Evolutionary conservation across 2,113 vertebrate genomes (phyloP).

Genomic region (Trogon surrucura): DNA sequence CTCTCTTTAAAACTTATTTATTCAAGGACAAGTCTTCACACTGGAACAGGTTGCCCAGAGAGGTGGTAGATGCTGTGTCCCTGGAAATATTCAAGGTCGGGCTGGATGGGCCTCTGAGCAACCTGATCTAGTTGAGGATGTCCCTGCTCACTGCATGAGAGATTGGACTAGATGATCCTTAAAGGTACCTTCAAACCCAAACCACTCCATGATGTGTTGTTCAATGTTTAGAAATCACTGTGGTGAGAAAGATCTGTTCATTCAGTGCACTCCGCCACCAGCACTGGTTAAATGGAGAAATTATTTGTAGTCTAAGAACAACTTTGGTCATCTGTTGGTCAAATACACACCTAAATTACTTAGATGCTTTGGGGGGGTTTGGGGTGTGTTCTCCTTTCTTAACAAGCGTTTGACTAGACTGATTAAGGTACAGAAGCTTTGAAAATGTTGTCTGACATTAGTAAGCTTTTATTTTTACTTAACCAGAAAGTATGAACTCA

Average conservation of each 20-base stretch:
- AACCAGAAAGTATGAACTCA: neutral
- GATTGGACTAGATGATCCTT: neutral
- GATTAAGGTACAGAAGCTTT: neutral
- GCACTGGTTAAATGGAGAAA: neutral
- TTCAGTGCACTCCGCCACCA: neutral
- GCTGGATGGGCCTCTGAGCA: neutral
- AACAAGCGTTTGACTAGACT: neutral
- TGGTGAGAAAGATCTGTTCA: neutral
- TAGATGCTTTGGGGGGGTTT: neutral
- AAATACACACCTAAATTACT: neutral
- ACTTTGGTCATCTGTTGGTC: neutral
- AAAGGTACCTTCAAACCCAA: neutral
- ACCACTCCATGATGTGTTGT: neutral
- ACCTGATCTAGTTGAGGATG: neutral
- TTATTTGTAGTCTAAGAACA: neutral
- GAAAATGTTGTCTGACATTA: neutral
- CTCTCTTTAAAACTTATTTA: neutral
- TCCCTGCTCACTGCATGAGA: neutral
- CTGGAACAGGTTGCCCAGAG: neutral
- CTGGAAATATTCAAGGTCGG: neutral
- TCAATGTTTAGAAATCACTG: neutral
- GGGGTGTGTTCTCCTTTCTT: neutral
- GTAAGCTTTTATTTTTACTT: neutral
- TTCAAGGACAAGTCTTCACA: neutral
- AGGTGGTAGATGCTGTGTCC: neutral